These are phyloP conservation scores for Diabrotica balteata DNA, from an alignment of 2,888 invertebrate genomes.

Conservation along the genomic window DNA sequence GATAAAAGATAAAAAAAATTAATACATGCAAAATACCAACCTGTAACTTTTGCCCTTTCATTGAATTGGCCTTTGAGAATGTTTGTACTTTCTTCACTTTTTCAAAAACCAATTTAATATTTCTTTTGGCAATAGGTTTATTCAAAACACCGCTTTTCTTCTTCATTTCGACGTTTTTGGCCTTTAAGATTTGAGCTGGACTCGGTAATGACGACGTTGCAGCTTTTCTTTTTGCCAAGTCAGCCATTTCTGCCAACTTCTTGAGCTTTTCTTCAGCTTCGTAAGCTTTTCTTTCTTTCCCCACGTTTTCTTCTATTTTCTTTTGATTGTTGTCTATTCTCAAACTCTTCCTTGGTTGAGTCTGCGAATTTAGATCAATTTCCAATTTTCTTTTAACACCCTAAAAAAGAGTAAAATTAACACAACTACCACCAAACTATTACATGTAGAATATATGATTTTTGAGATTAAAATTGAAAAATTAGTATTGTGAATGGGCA, in stretches of 20 bases:
- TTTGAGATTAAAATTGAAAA: too few relatives aligned
- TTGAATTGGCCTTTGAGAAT: conserved; percentile 9
- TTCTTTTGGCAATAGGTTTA: conserved; percentile 59
- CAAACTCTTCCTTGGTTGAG: conserved; percentile 48
- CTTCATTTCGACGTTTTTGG: conserved; percentile 59
- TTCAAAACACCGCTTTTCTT: conserved; percentile 58
- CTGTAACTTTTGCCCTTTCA: conserved; percentile 11
- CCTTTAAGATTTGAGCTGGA: conserved; percentile 59
- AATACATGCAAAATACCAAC: background rate
- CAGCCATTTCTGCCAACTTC: conserved; percentile 43
- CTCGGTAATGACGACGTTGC: conserved; percentile 54
- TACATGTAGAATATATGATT: background rate
- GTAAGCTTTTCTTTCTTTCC: conserved; percentile 32
- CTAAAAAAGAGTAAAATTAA: conserved; percentile 5
- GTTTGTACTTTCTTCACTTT: conserved; percentile 26
- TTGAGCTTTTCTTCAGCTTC: conserved; percentile 44
- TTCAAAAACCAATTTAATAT: conserved; percentile 45
- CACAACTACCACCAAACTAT: background rate
- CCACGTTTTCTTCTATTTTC: conserved; percentile 34
- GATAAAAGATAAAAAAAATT: too few relatives aligned
- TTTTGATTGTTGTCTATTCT: conserved; percentile 48
- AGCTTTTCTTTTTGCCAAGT: conserved; percentile 55
- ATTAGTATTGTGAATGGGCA: too few relatives aligned
- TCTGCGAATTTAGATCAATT: conserved; percentile 8
- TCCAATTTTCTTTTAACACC: conserved; percentile 34